phyloP scores from a whole-genome alignment of 2,113 vertebrate genomes.

The Chrysemys picta region DNA sequence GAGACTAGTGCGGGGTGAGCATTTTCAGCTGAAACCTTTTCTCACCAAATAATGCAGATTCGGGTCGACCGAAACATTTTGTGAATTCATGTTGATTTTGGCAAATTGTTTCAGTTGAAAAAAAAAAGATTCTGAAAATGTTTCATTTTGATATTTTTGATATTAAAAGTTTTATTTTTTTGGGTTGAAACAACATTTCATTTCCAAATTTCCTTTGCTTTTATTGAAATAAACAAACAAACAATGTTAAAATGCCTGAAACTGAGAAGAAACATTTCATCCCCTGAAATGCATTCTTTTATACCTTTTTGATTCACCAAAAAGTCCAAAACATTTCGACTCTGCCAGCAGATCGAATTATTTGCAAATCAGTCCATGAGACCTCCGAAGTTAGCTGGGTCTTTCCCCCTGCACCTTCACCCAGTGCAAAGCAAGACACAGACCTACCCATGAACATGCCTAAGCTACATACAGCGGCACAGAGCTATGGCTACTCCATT shows the following conservation, averaged over 20 bases:
- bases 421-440: not conserved
- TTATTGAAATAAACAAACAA: too few relatives aligned
- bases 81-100: not conserved
- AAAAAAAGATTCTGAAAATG: not conserved
- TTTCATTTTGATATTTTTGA: not conserved
- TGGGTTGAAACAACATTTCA: too few relatives aligned
- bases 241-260: too few relatives aligned
- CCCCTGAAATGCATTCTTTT: too few relatives aligned
- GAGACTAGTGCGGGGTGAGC: not conserved
- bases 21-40: not conserved
- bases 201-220: too few relatives aligned
- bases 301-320: too few relatives aligned
- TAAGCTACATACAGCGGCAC: not conserved
- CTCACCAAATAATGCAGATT: not conserved
- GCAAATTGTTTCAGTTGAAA: not conserved
- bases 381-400: not conserved
- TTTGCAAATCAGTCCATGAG: too few relatives aligned
- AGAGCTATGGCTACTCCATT: not conserved
- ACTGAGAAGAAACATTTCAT: too few relatives aligned
- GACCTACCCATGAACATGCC: not conserved
- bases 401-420: not conserved
- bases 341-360: not conserved
- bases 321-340: too few relatives aligned
- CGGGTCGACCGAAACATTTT: not conserved
- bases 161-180: too few relatives aligned